Conservation (phyloP, 64 coral and sea anemone genomes). For the Dendrophyllia cribrosa region DNA sequence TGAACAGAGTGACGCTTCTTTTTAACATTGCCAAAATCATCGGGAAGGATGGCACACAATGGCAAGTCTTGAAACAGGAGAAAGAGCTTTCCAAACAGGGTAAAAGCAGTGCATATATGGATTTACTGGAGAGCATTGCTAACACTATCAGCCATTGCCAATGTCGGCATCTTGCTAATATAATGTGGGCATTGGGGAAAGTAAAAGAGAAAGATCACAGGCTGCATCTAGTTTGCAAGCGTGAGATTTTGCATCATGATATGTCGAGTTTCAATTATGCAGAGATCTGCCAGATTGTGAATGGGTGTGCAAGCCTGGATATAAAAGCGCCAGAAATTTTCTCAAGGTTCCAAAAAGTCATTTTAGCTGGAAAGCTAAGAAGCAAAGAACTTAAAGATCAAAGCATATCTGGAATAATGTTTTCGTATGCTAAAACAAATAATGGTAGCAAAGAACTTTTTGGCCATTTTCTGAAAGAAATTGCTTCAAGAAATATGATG, state of each 20-base stretch:
- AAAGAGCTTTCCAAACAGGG: neutral
- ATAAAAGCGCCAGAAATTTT: neutral
- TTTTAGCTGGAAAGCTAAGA: neutral
- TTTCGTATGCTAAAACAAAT: constrained; percentile 8
- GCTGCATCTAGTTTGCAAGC: neutral
- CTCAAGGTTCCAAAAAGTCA: neutral
- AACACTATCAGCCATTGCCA: neutral
- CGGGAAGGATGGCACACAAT: neutral
- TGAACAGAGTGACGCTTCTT: neutral
- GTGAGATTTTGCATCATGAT: neutral
- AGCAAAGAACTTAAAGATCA: neutral
- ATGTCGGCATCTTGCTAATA: neutral
- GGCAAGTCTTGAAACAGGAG: neutral
- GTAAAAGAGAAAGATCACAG: neutral
- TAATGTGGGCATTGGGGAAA: constrained; percentile 4
- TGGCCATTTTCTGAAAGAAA: neutral
- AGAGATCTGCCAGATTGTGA: constrained; percentile 14
- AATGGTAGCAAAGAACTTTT: neutral
- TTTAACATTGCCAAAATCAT: constrained; percentile 9
- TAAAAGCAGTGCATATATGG: neutral
- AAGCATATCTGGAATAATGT: neutral
- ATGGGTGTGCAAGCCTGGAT: neutral
- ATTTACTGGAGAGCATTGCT: neutral
- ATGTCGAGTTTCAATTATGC: neutral
- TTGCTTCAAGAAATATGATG: neutral